phyloP scores from a whole-genome alignment of 2,113 vertebrate species.

The Astur gentilis region DNA sequence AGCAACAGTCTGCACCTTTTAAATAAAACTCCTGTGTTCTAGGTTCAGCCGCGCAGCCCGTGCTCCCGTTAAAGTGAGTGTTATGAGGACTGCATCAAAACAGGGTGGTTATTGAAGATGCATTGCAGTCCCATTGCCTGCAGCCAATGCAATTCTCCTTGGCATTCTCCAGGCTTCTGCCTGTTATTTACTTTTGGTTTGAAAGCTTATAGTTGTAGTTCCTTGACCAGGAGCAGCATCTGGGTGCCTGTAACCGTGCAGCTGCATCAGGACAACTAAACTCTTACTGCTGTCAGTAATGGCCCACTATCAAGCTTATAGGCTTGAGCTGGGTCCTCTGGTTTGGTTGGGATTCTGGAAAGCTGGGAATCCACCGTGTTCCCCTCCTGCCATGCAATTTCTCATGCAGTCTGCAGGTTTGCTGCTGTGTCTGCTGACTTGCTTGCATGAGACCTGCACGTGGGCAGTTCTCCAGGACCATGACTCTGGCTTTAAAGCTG shows the following conservation, averaged over 20 bases:
- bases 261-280: neutral
- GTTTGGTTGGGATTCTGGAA: neutral
- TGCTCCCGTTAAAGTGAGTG: neutral
- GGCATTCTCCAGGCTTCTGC: neutral
- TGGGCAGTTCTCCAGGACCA: neutral
- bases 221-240: neutral
- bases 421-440: neutral
- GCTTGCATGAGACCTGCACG: neutral
- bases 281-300: neutral
- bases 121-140: neutral
- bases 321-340: neutral
- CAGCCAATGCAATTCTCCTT: neutral
- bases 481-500: neutral
- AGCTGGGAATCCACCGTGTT: neutral
- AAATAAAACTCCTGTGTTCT: neutral
- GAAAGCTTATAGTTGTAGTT: neutral
- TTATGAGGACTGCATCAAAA: neutral
- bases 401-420: neutral
- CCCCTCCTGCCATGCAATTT: neutral
- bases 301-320: fast-evolving
- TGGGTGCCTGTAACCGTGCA: fast-evolving
- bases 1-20: neutral
- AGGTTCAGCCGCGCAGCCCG: neutral
- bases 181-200: neutral
- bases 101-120: neutral